Conservation (phyloP, 2,113 vertebrate species). For the Albula glossodonta region DNA sequence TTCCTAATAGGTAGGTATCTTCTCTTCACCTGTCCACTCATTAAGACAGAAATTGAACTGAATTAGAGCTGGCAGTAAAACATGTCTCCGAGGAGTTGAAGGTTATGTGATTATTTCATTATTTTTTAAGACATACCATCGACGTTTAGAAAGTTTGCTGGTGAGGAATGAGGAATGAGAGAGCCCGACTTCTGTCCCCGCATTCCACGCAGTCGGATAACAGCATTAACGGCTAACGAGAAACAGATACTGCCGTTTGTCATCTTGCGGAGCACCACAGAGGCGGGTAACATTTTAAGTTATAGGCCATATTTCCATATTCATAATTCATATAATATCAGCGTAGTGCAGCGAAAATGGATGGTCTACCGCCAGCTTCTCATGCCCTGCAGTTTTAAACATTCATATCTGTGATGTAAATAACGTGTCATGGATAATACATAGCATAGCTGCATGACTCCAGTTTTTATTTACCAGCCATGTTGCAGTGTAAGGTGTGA, state of each 20-base stretch:
- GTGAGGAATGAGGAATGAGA: background rate
- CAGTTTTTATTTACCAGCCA: no score
- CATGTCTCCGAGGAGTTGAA: background rate
- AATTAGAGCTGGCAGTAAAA: constrained; percentile 2
- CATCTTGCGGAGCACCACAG: background rate
- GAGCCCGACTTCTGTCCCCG: background rate
- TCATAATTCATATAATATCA: no score
- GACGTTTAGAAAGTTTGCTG: background rate
- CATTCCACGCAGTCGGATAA: background rate
- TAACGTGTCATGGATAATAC: no score
- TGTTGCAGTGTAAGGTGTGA: no score
- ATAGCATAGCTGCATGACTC: no score
- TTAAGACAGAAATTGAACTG: background rate
- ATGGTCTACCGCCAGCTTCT: no score
- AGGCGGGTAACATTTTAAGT: background rate
- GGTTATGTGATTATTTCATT: background rate
- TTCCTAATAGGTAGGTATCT: background rate
- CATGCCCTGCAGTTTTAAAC: no score
- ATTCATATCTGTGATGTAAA: no score
- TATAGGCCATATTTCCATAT: no score
- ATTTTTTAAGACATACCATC: background rate
- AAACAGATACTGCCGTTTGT: background rate
- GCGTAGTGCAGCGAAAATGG: no score
- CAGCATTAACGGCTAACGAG: background rate
- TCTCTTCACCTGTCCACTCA: background rate